Conservation (phyloP, 2,113 vertebrate species). For the Donacobius atricapilla region DNA sequence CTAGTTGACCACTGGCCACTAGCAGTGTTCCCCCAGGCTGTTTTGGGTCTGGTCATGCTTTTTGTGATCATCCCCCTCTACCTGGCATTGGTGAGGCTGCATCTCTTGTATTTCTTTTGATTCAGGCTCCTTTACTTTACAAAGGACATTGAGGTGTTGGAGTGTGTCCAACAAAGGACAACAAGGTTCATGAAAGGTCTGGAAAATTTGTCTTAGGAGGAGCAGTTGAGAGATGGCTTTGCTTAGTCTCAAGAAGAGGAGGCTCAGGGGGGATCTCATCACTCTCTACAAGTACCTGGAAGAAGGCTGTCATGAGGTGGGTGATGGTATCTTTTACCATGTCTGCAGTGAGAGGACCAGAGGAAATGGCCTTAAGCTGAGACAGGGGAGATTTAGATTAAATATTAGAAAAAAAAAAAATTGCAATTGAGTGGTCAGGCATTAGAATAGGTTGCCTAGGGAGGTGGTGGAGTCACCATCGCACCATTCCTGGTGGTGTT, state of each 20-base stretch:
- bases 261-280: background rate
- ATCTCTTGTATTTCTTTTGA: accelerated
- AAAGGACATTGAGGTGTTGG: background rate
- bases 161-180: background rate
- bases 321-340: background rate
- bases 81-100: background rate
- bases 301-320: background rate
- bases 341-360: background rate
- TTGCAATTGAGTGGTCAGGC: background rate
- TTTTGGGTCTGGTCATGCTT: background rate
- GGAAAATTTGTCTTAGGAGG: background rate
- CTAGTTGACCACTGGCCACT: background rate
- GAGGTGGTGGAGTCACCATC: background rate
- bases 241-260: background rate
- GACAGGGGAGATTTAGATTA: background rate
- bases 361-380: background rate
- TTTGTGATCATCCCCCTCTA: background rate
- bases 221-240: background rate
- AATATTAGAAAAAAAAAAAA: background rate
- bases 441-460: background rate
- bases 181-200: background rate
- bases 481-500: background rate
- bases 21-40: accelerated
- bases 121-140: background rate
- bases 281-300: no score